Evolutionary conservation across 2,113 vertebrate genomes (phyloP), one percentile per base, ranked within the genome.

Genomic region (Callospermophilus lateralis): DNA sequence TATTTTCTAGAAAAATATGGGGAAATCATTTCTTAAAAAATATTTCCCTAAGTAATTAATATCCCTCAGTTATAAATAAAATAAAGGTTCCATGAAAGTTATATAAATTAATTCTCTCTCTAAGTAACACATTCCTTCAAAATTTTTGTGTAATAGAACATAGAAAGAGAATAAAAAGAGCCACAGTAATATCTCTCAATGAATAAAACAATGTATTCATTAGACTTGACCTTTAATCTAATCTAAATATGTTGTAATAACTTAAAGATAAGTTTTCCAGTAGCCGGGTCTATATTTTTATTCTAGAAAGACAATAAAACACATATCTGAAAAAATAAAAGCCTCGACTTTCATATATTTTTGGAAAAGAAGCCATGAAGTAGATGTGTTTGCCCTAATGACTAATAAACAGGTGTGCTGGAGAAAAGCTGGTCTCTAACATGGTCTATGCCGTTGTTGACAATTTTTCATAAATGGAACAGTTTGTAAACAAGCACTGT

Each of bases 381-480:
- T 24, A 81, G 3, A 3, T 22, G 5, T 42, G 3, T 74, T 53
- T 32, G 4, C 9, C 4, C 30, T 87, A 74, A 28, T 55, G 8
- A 6, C 0, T 19, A 76, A 0, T 15, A 8, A 20, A 11, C 3
- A 48, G 15, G 4, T 22, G 0, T 63, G 6, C 6, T 7, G n/a
- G 8, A 48, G 13, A 10, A 34, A 78, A n/a, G 17, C 16, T 17
- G 0, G 10, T 74, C 10, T 53, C 16, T 68, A 65, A 55, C 3
- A 51, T 3, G 11, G 4, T 22, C 26, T 37, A 17, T 2, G 7
- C 6, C 15, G 7, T 63, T 78, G 24, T 34, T 53, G 22, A 51
- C 37, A 20, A 26, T 11, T 19, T 55, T 4, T 81, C 11, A 17
- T 37, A 80, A 84, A 76, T 28, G 26, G 19, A 48, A 34, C 13